Evolutionary conservation across 2,797 vertebrate species (phyloP).

Genomic region (Chromis chromis): DNA sequence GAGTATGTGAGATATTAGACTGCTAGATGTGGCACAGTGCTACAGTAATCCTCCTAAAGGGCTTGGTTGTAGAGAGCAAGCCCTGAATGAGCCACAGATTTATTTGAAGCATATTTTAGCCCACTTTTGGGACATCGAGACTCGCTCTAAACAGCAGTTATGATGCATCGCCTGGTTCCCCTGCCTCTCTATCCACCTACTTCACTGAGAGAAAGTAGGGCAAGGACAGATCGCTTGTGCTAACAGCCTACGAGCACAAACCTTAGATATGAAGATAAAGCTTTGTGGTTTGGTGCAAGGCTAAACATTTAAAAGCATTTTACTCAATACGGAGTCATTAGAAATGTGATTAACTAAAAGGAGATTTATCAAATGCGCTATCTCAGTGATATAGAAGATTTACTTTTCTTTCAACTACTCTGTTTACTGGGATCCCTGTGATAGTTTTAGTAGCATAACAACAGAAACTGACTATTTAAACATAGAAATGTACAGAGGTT

Average conservation of each 20-base stretch:
- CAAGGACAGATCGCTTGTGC: constrained; percentile 47
- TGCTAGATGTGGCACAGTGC: constrained; percentile 37
- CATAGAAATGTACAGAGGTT: background rate
- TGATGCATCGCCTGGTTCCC: constrained; percentile 51
- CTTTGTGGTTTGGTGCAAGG: constrained; percentile 19
- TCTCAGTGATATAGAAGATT: background rate
- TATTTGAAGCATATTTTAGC: constrained; percentile 77
- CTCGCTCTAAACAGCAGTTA: constrained; percentile 58
- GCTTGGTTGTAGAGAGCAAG: constrained; percentile 40
- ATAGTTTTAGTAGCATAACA: background rate
- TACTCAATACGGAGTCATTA: constrained; percentile 2
- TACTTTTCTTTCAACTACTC: background rate
- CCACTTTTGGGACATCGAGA: constrained; percentile 65
- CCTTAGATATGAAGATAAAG: constrained; percentile 36
- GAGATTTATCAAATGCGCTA: constrained; percentile 7
- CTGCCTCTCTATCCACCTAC: constrained; percentile 45
- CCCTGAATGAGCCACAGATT: constrained; percentile 75
- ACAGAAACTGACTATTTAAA: background rate
- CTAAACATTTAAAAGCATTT: constrained; percentile 4
- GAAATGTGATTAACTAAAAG: constrained; percentile 5
- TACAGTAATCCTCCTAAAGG: constrained; percentile 58
- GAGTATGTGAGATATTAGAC: constrained; percentile 54
- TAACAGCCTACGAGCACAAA: constrained; percentile 33
- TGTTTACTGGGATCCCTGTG: background rate
- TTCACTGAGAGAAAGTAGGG: constrained; percentile 60